Base-by-base conservation (phyloP, 2,888 invertebrate genomes). In the Drepana falcataria region DNA sequence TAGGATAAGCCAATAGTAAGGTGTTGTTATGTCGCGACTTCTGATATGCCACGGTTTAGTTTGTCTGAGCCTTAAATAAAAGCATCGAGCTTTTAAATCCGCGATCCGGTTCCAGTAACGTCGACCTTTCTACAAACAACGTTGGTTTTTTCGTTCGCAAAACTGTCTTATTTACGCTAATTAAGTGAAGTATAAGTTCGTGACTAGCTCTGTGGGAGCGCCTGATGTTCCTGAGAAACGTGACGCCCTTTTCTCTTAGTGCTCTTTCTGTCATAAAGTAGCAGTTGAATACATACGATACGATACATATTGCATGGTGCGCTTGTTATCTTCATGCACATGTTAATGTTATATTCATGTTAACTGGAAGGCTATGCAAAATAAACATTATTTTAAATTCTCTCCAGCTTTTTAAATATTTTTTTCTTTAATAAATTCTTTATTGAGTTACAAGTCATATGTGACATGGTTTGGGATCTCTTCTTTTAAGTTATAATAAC, bases 181-280 rank as follows among this genome's bases (percentile, higher is more conserved):
- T 90, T 89, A 89, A 90, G 88, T 89, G 88, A 89, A 89, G 90
- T 87, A 88, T 89, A 89, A 88, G 85, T 84, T 88, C 90, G 89
- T 90, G 90, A 90, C 89, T 87, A 86, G 87, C 77, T 75, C 80
- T 79, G 87, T 83, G 87, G 77, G 85, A 85, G 83, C 60, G 64
- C 53, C 58, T 69, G 67, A 60, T 64, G 68, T 68, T 67, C 65
- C 58, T 54, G 61, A 57, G 73, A 77, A 82, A 82, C 85, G 86
- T 85, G 85, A 83, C 75, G 77, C 57, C 58, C 55, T 57, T 54
- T 61, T 59, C 68, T 67, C 65, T 69, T 68, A 65, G 72, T 71
- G 75, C 70, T 68, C 68, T 71, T 70, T 65, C 71, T 76, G 76
- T 77, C 74, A 71, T 70, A 74, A 44, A 60, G 54, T 55, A 52